Evolutionary conservation across 2,888 invertebrate species (phyloP).

Genomic region (Cataglyphis albicans): DNA sequence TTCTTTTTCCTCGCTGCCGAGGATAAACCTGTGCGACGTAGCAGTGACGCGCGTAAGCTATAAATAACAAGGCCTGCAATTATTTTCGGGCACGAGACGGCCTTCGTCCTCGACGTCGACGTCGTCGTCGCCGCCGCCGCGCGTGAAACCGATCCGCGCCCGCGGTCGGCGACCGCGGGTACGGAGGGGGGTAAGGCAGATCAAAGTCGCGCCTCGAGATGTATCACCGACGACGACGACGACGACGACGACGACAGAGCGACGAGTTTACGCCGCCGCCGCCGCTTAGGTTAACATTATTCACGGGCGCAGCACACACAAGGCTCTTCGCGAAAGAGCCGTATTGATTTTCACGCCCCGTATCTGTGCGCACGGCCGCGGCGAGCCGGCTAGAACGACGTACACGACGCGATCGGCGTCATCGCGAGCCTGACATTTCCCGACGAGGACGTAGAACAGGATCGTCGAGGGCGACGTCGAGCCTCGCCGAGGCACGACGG

Average conservation of each 20-base stretch:
- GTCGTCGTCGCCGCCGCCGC: conserved; percentile 4
- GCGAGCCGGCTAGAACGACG: conserved; percentile 58
- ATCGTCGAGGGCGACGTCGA: conserved; percentile 57
- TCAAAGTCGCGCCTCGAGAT: not conserved
- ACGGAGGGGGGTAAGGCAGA: conserved; percentile 23
- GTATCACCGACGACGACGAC: conserved; percentile 6
- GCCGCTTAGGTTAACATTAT: conserved; percentile 81
- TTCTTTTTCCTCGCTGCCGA: conserved; percentile 36
- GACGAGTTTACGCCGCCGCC: conserved; percentile 22
- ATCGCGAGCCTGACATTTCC: not conserved
- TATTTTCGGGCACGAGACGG: conserved; percentile 78
- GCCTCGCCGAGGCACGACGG: conserved; percentile 59
- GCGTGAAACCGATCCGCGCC: conserved; percentile 29
- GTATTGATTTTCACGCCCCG: conserved; percentile 85
- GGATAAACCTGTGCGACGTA: conserved; percentile 60
- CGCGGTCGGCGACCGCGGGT: not conserved
- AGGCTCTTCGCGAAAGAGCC: conserved; percentile 68
- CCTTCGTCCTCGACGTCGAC: conserved; percentile 43
- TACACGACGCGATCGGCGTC: conserved; percentile 25
- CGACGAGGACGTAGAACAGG: conserved; percentile 25
- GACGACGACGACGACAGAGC: not conserved
- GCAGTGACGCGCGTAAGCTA: conserved; percentile 77
- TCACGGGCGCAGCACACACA: conserved; percentile 75
- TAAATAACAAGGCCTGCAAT: conserved; percentile 82
- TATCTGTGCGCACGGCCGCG: conserved; percentile 74